Evolutionary conservation across 2,797 vertebrate species (phyloP).

Genomic region (Eidolon dupreanum): DNA sequence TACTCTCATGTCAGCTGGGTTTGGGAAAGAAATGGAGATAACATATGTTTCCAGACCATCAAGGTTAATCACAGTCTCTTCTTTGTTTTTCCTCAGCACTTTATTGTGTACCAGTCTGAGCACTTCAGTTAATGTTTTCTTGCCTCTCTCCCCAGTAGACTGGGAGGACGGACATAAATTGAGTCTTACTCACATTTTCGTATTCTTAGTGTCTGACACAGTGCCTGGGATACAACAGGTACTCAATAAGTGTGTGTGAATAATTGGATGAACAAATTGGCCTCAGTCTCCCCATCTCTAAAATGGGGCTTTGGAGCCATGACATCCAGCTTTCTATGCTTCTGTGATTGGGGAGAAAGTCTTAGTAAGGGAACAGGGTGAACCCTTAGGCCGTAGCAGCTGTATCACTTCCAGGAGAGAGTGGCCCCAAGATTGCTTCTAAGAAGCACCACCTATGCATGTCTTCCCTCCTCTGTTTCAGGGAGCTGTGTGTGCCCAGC

Average conservation of each 20-base stretch:
- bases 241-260: neutral
- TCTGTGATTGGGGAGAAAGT: neutral
- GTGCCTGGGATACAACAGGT: neutral
- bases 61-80: too few species aligned
- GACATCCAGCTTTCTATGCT: neutral
- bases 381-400: too few species aligned
- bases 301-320: neutral
- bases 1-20: neutral
- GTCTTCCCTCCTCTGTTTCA: constrained; percentile 75
- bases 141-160: neutral
- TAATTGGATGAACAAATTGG: neutral
- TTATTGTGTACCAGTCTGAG: neutral
- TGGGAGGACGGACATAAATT: neutral
- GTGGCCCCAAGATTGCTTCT: neutral
- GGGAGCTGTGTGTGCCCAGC: constrained; percentile 97
- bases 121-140: neutral
- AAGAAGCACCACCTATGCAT: neutral
- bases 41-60: neutral
- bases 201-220: neutral
- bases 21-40: neutral
- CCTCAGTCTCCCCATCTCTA: neutral
- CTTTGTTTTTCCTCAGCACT: neutral
- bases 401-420: neutral
- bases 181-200: neutral
- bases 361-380: neutral